These are phyloP conservation scores for Drosophila leonis DNA, from an alignment of 2,888 invertebrate species.

Conservation along the genomic window DNA sequence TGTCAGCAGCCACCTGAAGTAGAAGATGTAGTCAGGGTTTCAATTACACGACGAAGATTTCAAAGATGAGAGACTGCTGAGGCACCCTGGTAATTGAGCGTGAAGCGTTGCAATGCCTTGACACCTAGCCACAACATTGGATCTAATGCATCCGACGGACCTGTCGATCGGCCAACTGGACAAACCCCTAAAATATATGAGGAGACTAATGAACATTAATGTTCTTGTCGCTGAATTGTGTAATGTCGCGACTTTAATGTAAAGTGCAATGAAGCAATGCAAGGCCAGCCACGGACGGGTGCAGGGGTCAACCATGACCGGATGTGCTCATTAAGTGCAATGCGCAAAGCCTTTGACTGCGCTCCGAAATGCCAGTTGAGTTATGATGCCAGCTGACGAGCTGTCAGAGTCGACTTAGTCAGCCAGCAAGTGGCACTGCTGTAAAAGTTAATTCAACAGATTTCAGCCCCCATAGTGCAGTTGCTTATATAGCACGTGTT, in stretches of 20 bases:
- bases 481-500: slow-evolving; percentile 51
- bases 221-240: slow-evolving; percentile 56
- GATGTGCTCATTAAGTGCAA: slow-evolving; percentile 78
- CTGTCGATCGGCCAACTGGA: slow-evolving; percentile 47
- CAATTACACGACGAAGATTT: slow-evolving; percentile 62
- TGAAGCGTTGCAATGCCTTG: slow-evolving; percentile 66
- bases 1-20: slow-evolving; percentile 20
- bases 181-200: slow-evolving; percentile 47
- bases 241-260: slow-evolving; percentile 78
- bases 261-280: slow-evolving; percentile 80
- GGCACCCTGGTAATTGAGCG: slow-evolving; percentile 66
- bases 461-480: slow-evolving; percentile 49
- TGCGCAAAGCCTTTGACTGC: slow-evolving; percentile 67
- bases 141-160: slow-evolving; percentile 30
- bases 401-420: slow-evolving; percentile 62
- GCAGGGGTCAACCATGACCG: slow-evolving; percentile 51
- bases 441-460: slow-evolving; percentile 65
- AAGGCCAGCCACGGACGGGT: slow-evolving; percentile 40
- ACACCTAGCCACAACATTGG: slow-evolving; percentile 58
- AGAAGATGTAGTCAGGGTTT: slow-evolving; percentile 48
- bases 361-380: slow-evolving; percentile 76
- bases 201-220: slow-evolving; percentile 74
- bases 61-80: slow-evolving; percentile 15
- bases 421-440: slow-evolving; percentile 50
- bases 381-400: slow-evolving; percentile 81